These are phyloP conservation scores for Apogon hyalosoma DNA, from an alignment of 2,797 vertebrate genomes.

Conservation along the genomic window DNA sequence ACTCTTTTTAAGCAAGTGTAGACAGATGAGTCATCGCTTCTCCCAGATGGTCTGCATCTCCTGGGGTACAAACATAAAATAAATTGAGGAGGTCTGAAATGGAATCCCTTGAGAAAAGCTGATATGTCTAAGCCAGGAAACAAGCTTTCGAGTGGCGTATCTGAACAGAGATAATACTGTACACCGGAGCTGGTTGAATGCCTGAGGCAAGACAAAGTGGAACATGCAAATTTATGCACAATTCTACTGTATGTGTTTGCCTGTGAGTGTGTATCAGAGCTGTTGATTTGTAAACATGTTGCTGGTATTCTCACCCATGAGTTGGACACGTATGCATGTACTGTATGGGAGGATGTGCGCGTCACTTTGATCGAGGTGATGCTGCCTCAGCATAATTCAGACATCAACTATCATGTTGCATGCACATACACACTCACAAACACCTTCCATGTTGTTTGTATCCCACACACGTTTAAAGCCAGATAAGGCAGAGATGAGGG, in stretches of 20 bases:
- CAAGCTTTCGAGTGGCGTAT: conserved; percentile 40
- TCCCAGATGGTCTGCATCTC: conserved; percentile 44
- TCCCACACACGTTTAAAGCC: conserved; percentile 35
- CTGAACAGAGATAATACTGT: conserved; percentile 37
- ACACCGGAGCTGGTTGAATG: conserved; percentile 15
- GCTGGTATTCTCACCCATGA: conserved; percentile 4
- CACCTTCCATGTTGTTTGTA: conserved; percentile 34
- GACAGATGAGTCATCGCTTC: conserved; percentile 56
- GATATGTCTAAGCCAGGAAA: conserved; percentile 58
- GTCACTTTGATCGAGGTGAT: conserved; percentile 23
- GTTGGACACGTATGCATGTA: conserved; percentile 20
- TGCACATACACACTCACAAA: conserved; percentile 3
- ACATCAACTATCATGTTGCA: conserved; percentile 30
- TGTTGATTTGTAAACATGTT: conserved; percentile 20
- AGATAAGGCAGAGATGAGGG: conserved; percentile 45
- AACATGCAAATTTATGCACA: conserved; percentile 54
- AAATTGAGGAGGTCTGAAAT: conserved; percentile 46
- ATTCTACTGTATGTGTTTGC: conserved; percentile 23
- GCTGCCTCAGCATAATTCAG: conserved; percentile 57
- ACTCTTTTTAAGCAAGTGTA: conserved; percentile 38
- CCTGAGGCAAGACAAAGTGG: conserved; percentile 37
- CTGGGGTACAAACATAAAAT: conserved; percentile 44
- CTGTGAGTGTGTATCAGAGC: conserved; percentile 7
- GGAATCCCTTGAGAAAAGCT: conserved; percentile 53
- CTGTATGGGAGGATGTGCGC: neutral